Evolutionary conservation across 1,140 invertebrate genomes (phyloP).

Genomic region (Nilaparvata lugens): DNA sequence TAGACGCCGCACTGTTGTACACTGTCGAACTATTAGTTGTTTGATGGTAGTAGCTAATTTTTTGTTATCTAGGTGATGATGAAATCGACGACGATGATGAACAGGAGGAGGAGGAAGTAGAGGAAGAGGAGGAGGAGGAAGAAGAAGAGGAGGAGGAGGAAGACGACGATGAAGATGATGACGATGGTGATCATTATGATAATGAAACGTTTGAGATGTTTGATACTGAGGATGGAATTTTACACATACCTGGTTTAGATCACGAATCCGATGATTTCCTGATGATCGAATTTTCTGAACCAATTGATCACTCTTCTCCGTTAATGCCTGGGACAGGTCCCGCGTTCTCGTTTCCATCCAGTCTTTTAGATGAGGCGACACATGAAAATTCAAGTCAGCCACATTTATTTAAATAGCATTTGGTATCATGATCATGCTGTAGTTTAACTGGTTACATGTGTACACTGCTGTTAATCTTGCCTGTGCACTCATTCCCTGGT

Average conservation of each 20-base stretch:
- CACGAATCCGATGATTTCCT: slow-evolving; percentile 48
- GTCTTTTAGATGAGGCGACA: slow-evolving; percentile 45
- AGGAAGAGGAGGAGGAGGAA: slow-evolving; percentile 48
- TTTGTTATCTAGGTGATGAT: slow-evolving; percentile 3
- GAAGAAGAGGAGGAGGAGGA: slow-evolving; percentile 45
- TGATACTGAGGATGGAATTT: slow-evolving; percentile 39
- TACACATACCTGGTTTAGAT: slow-evolving; percentile 42
- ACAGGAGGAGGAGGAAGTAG: slow-evolving; percentile 37
- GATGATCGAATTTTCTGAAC: slow-evolving; percentile 50
- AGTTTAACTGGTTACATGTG: no score
- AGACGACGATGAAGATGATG: slow-evolving; percentile 40
- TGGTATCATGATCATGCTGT: slow-evolving; percentile 1
- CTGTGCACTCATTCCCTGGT: no score
- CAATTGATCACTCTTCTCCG: slow-evolving; percentile 34
- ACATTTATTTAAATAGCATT: slow-evolving; percentile 24
- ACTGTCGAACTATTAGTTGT: no score
- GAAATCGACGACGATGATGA: slow-evolving; percentile 35
- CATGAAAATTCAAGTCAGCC: slow-evolving; percentile 32
- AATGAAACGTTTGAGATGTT: slow-evolving; percentile 41
- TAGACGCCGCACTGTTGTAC: no score
- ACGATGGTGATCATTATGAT: slow-evolving; percentile 36
- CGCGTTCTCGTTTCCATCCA: slow-evolving; percentile 46
- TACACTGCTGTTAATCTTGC: no score
- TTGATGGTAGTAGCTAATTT: no score
- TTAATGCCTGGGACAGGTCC: slow-evolving; percentile 42